Conservation (phyloP, 1,140 invertebrate species). For the Neodiprion pinetum region DNA sequence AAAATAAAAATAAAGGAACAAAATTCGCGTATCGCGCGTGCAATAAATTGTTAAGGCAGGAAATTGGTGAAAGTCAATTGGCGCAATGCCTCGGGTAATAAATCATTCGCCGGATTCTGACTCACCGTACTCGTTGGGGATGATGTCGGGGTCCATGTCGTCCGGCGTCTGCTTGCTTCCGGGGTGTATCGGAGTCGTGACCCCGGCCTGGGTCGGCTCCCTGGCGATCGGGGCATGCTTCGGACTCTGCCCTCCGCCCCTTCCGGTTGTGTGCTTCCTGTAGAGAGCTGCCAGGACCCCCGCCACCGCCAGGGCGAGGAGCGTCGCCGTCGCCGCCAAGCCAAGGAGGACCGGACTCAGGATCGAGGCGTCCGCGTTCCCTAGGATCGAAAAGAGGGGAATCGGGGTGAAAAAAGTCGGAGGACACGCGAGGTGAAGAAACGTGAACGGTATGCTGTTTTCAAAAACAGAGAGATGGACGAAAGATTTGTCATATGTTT, state of each 20-base stretch:
- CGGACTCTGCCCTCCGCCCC: conserved; percentile 60
- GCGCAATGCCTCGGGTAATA: no score
- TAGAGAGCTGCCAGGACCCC: conserved; percentile 75
- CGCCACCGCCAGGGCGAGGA: conserved; percentile 74
- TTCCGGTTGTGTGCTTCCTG: conserved; percentile 64
- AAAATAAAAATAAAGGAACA: no score
- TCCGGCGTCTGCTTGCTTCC: conserved; percentile 54
- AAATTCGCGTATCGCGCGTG: no score
- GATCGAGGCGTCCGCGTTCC: conserved; percentile 52
- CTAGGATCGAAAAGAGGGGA: conserved; percentile 27
- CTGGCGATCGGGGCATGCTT: conserved; percentile 70
- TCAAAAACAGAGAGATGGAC: no score
- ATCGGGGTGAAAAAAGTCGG: neutral
- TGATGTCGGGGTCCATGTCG: conserved; percentile 82
- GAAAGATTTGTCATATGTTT: no score
- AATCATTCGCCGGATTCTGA: conserved; percentile 9
- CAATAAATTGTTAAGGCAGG: no score
- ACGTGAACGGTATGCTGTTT: neutral
- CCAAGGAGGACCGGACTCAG: conserved; percentile 76
- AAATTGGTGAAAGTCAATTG: no score
- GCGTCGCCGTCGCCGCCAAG: conserved; percentile 72
- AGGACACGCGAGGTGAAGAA: neutral
- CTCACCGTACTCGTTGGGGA: conserved; percentile 85
- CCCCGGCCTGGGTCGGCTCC: conserved; percentile 63
- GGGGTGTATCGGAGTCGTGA: conserved; percentile 53